Conservation (phyloP, 1,140 invertebrate species). For the Centruroides vittatus region DNA sequence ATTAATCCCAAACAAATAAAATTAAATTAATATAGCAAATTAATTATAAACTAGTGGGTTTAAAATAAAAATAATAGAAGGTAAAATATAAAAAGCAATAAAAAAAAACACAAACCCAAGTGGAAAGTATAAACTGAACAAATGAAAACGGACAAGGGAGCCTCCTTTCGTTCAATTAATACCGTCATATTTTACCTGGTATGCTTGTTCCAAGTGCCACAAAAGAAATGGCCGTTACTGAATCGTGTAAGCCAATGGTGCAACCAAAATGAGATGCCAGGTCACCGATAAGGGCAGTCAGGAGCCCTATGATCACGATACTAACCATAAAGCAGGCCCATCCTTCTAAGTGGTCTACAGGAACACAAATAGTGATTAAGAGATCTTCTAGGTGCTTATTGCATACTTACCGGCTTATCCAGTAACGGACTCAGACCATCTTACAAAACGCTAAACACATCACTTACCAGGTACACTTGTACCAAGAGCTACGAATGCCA, state of each 20-base stretch:
- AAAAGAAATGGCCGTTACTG: conserved; percentile 89
- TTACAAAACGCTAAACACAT: not conserved
- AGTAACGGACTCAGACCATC: no score
- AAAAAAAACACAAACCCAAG: no score
- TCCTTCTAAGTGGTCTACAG: conserved; percentile 40
- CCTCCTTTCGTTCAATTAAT: not conserved
- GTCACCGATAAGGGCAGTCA: conserved; percentile 92
- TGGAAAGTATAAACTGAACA: no score
- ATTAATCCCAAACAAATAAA: no score
- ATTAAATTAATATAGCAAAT: no score
- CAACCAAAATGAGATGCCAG: conserved; percentile 91
- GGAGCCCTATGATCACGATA: conserved; percentile 77
- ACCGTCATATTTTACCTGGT: conserved; percentile 29
- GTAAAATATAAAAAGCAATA: no score
- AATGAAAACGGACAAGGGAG: no score
- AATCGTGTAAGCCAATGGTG: conserved; percentile 84
- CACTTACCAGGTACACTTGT: conserved; percentile 84
- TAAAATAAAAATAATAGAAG: no score
- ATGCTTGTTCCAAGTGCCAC: conserved; percentile 84
- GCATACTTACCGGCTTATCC: no score
- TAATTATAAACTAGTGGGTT: no score
- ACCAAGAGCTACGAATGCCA: conserved; percentile 91
- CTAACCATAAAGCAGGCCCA: conserved; percentile 91
- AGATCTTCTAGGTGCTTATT: no score
- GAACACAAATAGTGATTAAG: no score